Evolutionary conservation across 2,888 invertebrate species (phyloP).

Genomic region (Habroteleia sp.): DNA sequence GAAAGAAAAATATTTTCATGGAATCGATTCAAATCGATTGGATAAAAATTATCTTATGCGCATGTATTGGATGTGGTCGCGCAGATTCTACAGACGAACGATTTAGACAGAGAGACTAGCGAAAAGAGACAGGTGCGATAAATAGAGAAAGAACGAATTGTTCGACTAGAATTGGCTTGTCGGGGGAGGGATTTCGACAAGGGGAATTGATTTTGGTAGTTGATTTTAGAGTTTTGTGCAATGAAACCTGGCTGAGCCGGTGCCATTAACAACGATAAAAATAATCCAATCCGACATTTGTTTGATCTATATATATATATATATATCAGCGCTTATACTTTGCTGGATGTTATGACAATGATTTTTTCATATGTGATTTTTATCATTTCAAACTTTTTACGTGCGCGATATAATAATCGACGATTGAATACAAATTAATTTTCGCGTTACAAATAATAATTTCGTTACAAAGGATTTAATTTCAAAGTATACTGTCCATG

Average conservation of each 20-base stretch:
- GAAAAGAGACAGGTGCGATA: constrained; percentile 27
- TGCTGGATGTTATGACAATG: constrained; percentile 48
- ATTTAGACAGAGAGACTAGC: constrained; percentile 19
- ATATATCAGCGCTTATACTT: constrained; percentile 72
- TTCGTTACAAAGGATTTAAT: too few relatives aligned
- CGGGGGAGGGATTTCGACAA: constrained; percentile 67
- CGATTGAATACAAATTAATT: constrained; percentile 38
- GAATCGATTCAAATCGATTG: constrained; percentile 21
- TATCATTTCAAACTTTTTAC: too few relatives aligned
- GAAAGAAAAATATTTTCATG: constrained; percentile 23
- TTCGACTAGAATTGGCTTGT: constrained; percentile 59
- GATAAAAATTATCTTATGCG: constrained; percentile 24
- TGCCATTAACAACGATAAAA: constrained; percentile 79
- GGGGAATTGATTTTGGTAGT: constrained; percentile 78
- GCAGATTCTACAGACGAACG: constrained; percentile 26
- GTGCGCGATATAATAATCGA: constrained; percentile 28
- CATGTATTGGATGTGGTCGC: constrained; percentile 8
- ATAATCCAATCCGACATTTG: constrained; percentile 79
- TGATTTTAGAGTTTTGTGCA: constrained; percentile 78
- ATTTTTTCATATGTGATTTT: too few relatives aligned
- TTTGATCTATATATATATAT: too few relatives aligned
- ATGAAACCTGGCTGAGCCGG: constrained; percentile 75
- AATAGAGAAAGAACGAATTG: constrained; percentile 55
- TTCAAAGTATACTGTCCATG: too few relatives aligned
- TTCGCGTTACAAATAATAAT: constrained; percentile 12